phyloP scores from a whole-genome alignment of 2,113 vertebrate species.

The Ifrita kowaldi region DNA sequence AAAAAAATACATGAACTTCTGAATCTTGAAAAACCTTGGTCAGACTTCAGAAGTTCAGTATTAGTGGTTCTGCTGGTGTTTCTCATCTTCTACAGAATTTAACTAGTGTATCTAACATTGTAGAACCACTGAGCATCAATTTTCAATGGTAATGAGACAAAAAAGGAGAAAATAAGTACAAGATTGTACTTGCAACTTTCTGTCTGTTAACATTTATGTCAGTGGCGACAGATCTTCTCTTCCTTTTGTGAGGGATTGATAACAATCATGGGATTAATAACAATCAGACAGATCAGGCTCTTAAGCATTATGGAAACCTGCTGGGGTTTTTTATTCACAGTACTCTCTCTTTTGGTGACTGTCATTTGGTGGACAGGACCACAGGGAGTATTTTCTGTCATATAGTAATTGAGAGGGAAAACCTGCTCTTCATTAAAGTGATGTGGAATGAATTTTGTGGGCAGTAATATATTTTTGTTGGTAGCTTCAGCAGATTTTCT shows the following conservation, averaged over 20 bases:
- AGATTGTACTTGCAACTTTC: not conserved
- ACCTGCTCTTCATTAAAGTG: conserved; percentile 21
- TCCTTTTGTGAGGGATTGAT: not conserved
- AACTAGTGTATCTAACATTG: not conserved
- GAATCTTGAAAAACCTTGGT: not conserved
- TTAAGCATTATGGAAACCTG: not conserved
- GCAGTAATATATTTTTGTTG: not conserved
- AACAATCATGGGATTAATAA: not conserved
- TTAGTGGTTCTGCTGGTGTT: not conserved
- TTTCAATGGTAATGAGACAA: not conserved
- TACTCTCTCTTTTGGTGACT: not conserved
- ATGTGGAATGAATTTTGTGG: not conserved
- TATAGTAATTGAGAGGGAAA: not conserved
- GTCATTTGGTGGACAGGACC: not conserved
- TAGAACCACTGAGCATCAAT: not conserved
- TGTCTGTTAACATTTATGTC: not conserved
- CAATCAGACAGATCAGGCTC: not conserved
- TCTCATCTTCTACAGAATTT: not conserved
- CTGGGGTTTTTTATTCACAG: not conserved
- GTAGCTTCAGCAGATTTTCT: not conserved
- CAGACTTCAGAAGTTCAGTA: not conserved
- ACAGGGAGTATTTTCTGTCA: not conserved
- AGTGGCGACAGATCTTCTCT: not conserved
- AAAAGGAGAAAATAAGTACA: not conserved
- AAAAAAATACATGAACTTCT: not conserved